These are phyloP conservation scores for Peromyscus maniculatus DNA, from an alignment of 2,113 vertebrate species.

Conservation along the genomic window DNA sequence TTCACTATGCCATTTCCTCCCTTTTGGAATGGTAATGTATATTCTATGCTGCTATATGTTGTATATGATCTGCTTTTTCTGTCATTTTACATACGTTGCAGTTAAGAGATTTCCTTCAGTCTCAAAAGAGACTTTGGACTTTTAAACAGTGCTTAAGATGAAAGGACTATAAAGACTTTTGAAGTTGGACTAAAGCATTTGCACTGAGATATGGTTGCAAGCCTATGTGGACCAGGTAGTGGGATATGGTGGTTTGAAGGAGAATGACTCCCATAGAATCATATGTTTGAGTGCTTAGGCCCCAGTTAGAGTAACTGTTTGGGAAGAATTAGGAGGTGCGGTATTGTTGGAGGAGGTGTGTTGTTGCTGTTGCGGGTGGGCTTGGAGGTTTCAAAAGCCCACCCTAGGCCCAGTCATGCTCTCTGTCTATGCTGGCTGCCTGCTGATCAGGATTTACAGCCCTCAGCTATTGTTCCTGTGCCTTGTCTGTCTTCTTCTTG, in stretches of 20 bases:
- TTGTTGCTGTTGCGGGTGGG: background rate
- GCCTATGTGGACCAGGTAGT: background rate
- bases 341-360: background rate
- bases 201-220: background rate
- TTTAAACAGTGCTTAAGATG: background rate
- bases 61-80: background rate
- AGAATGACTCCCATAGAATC: background rate
- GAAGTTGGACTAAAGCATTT: background rate
- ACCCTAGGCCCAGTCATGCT: background rate
- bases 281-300: background rate
- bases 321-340: background rate
- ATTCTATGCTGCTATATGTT: background rate
- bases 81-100: background rate
- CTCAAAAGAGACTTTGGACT: background rate
- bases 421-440: background rate
- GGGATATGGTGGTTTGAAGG: background rate
- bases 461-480: background rate
- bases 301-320: background rate
- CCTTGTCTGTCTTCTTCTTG: background rate
- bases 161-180: background rate
- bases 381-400: background rate
- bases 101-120: background rate
- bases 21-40: background rate
- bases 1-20: background rate
- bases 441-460: background rate